Percentiles rank a stretch among this genome's conserved stretches.
Conservation (phyloP, 2,113 vertebrate species). For the rat (Rattus norvegicus) region DNA sequence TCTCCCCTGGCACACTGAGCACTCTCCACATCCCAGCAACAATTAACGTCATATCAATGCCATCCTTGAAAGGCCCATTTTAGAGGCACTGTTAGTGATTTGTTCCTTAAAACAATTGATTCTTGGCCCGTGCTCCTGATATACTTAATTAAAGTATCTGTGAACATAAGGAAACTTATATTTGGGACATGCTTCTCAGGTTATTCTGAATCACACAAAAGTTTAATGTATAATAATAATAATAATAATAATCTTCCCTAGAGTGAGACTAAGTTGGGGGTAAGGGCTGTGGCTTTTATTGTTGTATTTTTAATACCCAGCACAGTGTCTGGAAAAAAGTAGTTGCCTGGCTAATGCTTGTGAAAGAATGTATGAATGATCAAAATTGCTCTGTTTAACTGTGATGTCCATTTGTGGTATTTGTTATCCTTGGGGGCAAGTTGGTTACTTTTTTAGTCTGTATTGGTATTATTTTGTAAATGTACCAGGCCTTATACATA, state of each 20-base stretch:
- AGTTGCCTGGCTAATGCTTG: conserved; percentile 64
- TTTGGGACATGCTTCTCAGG: conserved; percentile 58
- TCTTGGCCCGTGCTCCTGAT: background rate
- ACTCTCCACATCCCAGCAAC: conserved; percentile 35
- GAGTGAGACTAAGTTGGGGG: conserved; percentile 67
- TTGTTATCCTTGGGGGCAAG: conserved; percentile 50
- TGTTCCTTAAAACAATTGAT: conserved; percentile 50
- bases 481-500: background rate
- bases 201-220: conserved; percentile 68
- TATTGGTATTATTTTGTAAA: conserved; percentile 63
- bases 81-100: conserved; percentile 31
- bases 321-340: conserved; percentile 50
- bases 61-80: background rate
- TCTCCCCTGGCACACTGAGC: background rate
- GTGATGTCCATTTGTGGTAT: conserved; percentile 32
- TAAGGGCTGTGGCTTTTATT: conserved; percentile 45
- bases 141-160: conserved; percentile 51
- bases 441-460: conserved; percentile 51
- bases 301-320: conserved; percentile 63
- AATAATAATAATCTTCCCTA: conserved; percentile 35
- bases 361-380: conserved; percentile 52
- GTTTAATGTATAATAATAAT: conserved; percentile 47
- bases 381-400: conserved; percentile 53
- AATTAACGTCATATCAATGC: conserved; percentile 56
- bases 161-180: conserved; percentile 46